Conservation (phyloP, 2,888 invertebrate genomes). For the Colletes collaris region DNA sequence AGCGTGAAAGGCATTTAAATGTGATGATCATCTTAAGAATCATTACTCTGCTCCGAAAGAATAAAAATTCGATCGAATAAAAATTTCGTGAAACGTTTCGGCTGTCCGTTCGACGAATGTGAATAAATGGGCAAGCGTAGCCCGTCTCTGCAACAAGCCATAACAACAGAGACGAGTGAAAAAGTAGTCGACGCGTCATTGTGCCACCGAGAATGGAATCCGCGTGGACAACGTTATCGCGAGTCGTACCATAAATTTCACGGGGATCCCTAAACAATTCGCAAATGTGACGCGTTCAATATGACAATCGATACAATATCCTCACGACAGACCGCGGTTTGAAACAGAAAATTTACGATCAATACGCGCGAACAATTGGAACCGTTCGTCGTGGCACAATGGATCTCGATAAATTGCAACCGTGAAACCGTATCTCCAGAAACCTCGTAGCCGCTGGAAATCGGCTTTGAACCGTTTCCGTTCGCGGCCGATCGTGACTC, state of each 20-base stretch:
- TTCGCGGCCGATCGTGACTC: constrained; percentile 49
- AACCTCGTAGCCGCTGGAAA: constrained; percentile 25
- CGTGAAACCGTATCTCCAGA: constrained; percentile 40
- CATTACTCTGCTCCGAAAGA: too few species aligned
- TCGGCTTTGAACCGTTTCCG: constrained; percentile 37
- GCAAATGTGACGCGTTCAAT: constrained; percentile 41
- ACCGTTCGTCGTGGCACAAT: constrained; percentile 30
- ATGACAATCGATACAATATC: constrained; percentile 32
- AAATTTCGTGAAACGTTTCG: too few species aligned
- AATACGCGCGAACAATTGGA: constrained; percentile 41
- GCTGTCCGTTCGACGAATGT: too few species aligned
- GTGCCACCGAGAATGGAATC: background rate
- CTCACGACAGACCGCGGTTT: background rate
- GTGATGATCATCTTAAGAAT: too few species aligned
- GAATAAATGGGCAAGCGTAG: too few species aligned
- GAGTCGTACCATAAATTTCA: constrained; percentile 19
- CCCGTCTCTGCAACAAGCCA: too few species aligned
- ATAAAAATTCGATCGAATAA: too few species aligned
- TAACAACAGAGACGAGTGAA: background rate
- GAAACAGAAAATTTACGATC: constrained; percentile 41
- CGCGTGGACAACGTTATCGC: background rate
- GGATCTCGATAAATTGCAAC: constrained; percentile 15
- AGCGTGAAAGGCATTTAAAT: too few species aligned
- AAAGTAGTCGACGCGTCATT: background rate
- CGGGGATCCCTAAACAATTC: constrained; percentile 39